phyloP scores from a whole-genome alignment of 1,140 invertebrate genomes.

The Limonius californicus region DNA sequence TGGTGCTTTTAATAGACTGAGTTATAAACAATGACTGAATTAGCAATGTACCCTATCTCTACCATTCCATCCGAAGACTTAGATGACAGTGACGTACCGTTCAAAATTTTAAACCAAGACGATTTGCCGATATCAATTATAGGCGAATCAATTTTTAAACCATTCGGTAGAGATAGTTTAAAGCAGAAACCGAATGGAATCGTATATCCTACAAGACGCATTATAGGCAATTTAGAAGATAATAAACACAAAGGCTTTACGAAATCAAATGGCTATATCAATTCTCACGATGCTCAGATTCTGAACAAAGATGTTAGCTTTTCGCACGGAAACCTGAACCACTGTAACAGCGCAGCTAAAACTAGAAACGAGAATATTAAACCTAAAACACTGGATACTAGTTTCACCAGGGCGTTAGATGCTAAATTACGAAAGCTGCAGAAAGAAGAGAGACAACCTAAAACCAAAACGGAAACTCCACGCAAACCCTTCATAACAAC shows the following conservation, averaged over 20 bases:
- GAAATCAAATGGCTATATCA: constrained; percentile 41
- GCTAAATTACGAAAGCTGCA: constrained; percentile 60
- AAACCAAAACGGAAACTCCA: constrained; percentile 26
- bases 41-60: constrained; percentile 44
- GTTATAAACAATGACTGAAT: constrained; percentile 14
- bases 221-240: constrained; percentile 38
- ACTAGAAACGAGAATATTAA: constrained; percentile 36
- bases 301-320: constrained; percentile 43
- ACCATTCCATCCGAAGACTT: constrained; percentile 43
- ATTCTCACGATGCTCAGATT: constrained; percentile 29
- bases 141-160: constrained; percentile 43
- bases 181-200: constrained; percentile 51
- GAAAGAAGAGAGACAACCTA: constrained; percentile 52
- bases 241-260: constrained; percentile 41
- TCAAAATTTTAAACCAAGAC: constrained; percentile 52
- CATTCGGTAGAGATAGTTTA: constrained; percentile 38
- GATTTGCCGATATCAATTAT: constrained; percentile 40
- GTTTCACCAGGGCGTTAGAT: constrained; percentile 62
- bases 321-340: constrained; percentile 48
- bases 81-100: constrained; percentile 45
- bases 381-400: constrained; percentile 38
- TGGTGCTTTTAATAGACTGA: neutral
- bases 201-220: constrained; percentile 49
- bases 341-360: constrained; percentile 36
- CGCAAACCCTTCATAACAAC: constrained; percentile 68